Evolutionary conservation across 2,113 vertebrate species (phyloP).

Genomic region (Pyxicephalus adspersus): DNA sequence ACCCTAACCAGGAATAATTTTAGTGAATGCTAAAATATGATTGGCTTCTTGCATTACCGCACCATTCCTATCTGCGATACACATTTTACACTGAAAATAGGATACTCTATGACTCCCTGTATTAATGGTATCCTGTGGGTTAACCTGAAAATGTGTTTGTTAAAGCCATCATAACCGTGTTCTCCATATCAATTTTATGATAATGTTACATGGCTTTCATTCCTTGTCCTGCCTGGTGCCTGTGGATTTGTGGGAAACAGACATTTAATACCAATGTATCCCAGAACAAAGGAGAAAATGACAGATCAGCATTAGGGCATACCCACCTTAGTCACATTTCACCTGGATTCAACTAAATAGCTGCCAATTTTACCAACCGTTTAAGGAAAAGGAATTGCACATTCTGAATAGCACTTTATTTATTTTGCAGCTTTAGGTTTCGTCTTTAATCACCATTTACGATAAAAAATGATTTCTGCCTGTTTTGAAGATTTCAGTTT

Average conservation of each 20-base stretch:
- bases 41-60: too few species aligned
- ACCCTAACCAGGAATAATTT: too few species aligned
- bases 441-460: slow-evolving; percentile 68
- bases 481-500: slow-evolving; percentile 30
- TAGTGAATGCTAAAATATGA: too few species aligned
- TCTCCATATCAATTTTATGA: slow-evolving; percentile 88
- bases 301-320: slow-evolving; percentile 78
- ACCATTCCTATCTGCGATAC: too few species aligned
- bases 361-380: slow-evolving; percentile 65
- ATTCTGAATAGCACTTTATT: slow-evolving; percentile 67
- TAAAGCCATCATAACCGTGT: slow-evolving; percentile 78
- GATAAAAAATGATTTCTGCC: slow-evolving; percentile 63
- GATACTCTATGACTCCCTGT: too few species aligned
- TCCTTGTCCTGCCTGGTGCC: slow-evolving; percentile 74
- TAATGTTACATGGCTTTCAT: slow-evolving; percentile 78
- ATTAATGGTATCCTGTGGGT: neutral
- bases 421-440: slow-evolving; percentile 71
- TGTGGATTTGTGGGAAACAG: slow-evolving; percentile 87
- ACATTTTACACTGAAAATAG: too few species aligned
- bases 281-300: slow-evolving; percentile 85
- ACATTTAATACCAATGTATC: slow-evolving; percentile 87
- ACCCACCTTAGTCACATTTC: slow-evolving; percentile 68
- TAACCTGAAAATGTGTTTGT: slow-evolving; percentile 73
- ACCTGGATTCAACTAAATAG: slow-evolving; percentile 62
- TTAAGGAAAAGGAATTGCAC: slow-evolving; percentile 64